Conservation (phyloP, 1,140 invertebrate species). For the Heliconius congener region DNA sequence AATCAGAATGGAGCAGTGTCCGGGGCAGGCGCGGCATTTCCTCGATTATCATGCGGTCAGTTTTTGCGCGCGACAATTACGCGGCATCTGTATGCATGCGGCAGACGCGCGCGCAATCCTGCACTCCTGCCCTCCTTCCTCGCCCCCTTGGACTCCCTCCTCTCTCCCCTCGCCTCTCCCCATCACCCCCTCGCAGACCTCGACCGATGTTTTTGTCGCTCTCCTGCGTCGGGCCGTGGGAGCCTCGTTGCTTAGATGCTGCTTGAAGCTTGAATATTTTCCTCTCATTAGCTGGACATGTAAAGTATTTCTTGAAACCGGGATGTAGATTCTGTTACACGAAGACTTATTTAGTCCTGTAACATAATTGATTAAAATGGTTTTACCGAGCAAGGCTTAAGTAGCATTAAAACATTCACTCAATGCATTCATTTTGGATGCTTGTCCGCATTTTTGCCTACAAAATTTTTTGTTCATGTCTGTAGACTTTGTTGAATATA, state of each 20-base stretch:
- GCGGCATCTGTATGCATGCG: conserved; percentile 72
- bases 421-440: neutral
- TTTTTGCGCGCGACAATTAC: conserved; percentile 74
- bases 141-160: neutral
- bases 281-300: conserved; percentile 43
- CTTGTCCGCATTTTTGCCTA: neutral
- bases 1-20: conserved; percentile 47
- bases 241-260: conserved; percentile 45
- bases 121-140: conserved; percentile 24
- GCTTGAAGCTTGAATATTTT: conserved; percentile 48
- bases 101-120: conserved; percentile 53
- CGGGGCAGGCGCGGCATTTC: conserved; percentile 55
- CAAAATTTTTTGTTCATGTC: neutral
- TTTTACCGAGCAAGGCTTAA: neutral
- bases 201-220: conserved; percentile 41
- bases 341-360: neutral
- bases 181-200: conserved; percentile 23
- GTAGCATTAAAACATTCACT: neutral
- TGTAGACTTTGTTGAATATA: neutral
- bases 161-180: conserved; percentile 24
- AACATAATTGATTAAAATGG: neutral
- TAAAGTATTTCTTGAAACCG: conserved; percentile 35
- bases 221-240: conserved; percentile 45
- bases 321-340: conserved; percentile 7
- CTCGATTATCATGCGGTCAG: conserved; percentile 65